These are phyloP conservation scores for Ceratosolen solmsi DNA, from an alignment of 1,140 invertebrate species.

Conservation along the genomic window DNA sequence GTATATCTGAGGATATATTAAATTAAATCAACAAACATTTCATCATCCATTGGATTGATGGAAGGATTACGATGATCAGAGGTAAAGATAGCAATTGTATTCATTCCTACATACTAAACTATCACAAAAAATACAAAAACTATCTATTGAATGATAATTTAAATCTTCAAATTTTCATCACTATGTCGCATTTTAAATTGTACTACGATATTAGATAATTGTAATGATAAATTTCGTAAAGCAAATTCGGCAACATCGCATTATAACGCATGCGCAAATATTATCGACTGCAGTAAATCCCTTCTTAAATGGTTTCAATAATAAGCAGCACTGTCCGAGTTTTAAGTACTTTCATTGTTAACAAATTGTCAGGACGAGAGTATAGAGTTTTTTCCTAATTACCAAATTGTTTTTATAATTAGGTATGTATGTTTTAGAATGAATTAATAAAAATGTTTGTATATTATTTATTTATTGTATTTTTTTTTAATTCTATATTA, in stretches of 20 bases:
- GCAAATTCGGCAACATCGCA: slow-evolving; percentile 21
- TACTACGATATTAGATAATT: not conserved
- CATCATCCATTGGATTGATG: too few species aligned
- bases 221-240: not conserved
- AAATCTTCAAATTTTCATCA: too few species aligned
- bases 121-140: not conserved
- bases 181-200: not conserved
- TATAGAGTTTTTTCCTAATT: slow-evolving; percentile 70
- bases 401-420: not conserved
- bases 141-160: not conserved
- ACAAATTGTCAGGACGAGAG: slow-evolving; percentile 73
- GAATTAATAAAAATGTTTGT: too few species aligned
- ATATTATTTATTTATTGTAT: too few species aligned
- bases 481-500: too few species aligned
- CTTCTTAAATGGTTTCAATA: not conserved
- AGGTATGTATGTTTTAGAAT: slow-evolving; percentile 50
- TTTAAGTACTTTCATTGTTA: slow-evolving; percentile 62
- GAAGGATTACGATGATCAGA: not conserved
- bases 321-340: not conserved
- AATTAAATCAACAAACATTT: too few species aligned
- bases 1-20: too few species aligned
- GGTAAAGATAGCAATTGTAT: not conserved
- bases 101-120: not conserved
- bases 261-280: slow-evolving; percentile 1
- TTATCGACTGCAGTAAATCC: not conserved